These are phyloP conservation scores for Furcifer pardalis DNA, from an alignment of 2,797 vertebrate genomes.

Conservation along the genomic window DNA sequence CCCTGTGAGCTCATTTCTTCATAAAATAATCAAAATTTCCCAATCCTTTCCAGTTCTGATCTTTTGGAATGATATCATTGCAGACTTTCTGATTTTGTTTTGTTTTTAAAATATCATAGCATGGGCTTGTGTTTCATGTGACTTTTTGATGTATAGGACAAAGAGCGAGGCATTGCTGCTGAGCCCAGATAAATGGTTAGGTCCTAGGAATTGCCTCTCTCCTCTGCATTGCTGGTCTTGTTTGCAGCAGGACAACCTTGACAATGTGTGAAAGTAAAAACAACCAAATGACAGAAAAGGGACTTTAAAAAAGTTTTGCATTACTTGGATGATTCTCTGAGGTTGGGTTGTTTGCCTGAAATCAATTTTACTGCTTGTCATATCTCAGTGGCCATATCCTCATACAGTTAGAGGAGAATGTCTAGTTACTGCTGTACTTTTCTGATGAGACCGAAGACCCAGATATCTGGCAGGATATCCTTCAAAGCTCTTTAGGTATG, in stretches of 20 bases:
- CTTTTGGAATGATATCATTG: background rate
- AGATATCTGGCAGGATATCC: background rate
- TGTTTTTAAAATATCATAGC: background rate
- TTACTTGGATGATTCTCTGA: background rate
- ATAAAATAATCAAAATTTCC: background rate
- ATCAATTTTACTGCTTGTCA: constrained; percentile 10
- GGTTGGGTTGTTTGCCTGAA: background rate
- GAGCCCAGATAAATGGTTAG: background rate
- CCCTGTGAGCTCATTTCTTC: background rate
- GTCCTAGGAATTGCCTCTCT: background rate
- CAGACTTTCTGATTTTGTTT: background rate
- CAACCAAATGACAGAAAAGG: background rate
- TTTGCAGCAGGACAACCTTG: background rate
- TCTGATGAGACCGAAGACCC: constrained; percentile 12
- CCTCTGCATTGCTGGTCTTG: background rate
- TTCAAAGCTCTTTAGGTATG: background rate
- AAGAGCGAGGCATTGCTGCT: background rate
- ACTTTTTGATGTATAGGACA: background rate
- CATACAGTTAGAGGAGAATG: background rate
- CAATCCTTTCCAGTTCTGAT: background rate
- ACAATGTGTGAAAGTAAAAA: background rate
- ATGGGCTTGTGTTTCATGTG: background rate
- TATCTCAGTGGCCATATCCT: background rate
- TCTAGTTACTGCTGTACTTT: constrained; percentile 12
- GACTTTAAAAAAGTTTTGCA: background rate